Evolutionary conservation across 1,140 invertebrate species (phyloP).

Genomic region (Anastrepha ludens): DNA sequence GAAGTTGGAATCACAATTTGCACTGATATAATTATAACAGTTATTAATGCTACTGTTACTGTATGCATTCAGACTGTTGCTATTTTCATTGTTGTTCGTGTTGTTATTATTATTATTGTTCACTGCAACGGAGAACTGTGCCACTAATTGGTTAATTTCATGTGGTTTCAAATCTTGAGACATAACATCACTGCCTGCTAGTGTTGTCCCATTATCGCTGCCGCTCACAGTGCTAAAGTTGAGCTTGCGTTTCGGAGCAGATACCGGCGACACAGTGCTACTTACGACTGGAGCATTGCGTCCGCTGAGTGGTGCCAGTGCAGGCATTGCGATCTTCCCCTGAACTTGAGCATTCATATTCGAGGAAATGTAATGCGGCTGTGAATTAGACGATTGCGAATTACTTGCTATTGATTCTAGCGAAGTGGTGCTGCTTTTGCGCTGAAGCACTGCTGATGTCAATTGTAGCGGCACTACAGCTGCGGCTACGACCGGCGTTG

Average conservation of each 20-base stretch:
- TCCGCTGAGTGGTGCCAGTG: slow-evolving; percentile 67
- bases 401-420: slow-evolving; percentile 72
- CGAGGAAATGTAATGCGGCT: slow-evolving; percentile 59
- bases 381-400: slow-evolving; percentile 66
- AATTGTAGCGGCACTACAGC: slow-evolving; percentile 59
- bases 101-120: slow-evolving; percentile 61
- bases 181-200: slow-evolving; percentile 2
- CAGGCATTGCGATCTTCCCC: slow-evolving; percentile 60
- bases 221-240: slow-evolving; percentile 33
- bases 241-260: slow-evolving; percentile 53
- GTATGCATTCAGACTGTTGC: not conserved
- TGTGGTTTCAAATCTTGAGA: slow-evolving; percentile 48
- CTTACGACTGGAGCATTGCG: not conserved
- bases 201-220: not conserved
- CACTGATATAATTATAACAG: slow-evolving; percentile 46
- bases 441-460: slow-evolving; percentile 63
- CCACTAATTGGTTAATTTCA: slow-evolving; percentile 47
- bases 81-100: slow-evolving; percentile 57
- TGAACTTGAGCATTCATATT: slow-evolving; percentile 12
- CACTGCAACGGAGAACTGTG: slow-evolving; percentile 52
- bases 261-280: not conserved
- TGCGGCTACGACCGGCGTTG: not conserved
- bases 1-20: slow-evolving; percentile 57
- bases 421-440: slow-evolving; percentile 71
- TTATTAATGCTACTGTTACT: slow-evolving; percentile 22